Evolutionary conservation across 2,113 vertebrate genomes (phyloP).

Genomic region (Synodontis membranacea): DNA sequence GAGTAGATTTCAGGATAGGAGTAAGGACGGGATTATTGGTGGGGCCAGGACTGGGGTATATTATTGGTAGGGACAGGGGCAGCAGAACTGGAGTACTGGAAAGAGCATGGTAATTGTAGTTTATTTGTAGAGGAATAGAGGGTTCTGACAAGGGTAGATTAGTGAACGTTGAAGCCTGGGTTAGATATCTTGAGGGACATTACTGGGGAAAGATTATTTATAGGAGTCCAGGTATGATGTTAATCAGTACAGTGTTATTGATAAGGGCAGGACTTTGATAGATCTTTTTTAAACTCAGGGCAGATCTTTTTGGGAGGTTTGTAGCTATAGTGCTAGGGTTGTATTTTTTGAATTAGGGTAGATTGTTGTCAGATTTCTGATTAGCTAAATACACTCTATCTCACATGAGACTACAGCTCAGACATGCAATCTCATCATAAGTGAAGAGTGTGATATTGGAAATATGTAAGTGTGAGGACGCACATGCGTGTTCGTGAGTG

Average conservation of each 20-base stretch:
- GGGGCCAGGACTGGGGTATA: background rate
- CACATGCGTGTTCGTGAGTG: background rate
- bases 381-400: background rate
- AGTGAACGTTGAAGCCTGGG: background rate
- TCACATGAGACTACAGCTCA: background rate
- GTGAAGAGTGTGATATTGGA: constrained; percentile 1
- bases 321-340: background rate
- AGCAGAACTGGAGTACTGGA: background rate
- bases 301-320: background rate
- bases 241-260: background rate
- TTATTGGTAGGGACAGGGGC: background rate
- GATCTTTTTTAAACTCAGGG: background rate
- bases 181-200: constrained; percentile 2
- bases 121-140: background rate
- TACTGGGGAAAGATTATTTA: background rate
- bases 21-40: background rate
- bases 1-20: background rate
- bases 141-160: background rate
- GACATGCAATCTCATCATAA: background rate
- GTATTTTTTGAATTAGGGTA: background rate
- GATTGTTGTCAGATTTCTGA: background rate
- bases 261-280: background rate
- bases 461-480: background rate
- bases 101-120: background rate
- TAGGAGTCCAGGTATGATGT: background rate